Evolutionary conservation across 64 coral and sea anemone species (phyloP).

Genomic region (Montipora efflorescens): DNA sequence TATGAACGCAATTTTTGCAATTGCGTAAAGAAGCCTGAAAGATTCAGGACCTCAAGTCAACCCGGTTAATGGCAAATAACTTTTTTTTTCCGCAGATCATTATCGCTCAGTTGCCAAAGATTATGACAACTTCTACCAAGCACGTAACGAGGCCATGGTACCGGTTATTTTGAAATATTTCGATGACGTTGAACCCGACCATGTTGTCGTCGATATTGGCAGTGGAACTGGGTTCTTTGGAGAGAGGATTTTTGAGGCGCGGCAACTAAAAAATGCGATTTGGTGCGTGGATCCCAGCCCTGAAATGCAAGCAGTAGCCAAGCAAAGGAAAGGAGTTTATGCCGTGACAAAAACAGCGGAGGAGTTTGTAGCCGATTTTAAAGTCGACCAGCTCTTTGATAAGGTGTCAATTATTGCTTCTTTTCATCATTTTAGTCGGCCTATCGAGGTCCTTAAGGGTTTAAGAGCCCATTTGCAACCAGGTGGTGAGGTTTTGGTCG

Average conservation of each 20-base stretch:
- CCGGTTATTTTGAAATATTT: not conserved
- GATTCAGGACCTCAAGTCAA: too few relatives aligned
- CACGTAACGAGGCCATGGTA: not conserved
- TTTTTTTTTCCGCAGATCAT: constrained; percentile 6
- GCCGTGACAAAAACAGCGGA: not conserved
- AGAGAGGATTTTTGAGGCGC: not conserved
- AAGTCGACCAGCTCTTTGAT: not conserved
- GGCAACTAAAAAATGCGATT: not conserved
- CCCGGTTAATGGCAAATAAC: too few relatives aligned
- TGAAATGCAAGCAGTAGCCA: constrained; percentile 20
- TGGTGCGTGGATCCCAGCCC: constrained; percentile 39
- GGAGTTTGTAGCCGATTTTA: not conserved
- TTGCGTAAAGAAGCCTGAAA: too few relatives aligned
- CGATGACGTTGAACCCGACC: not conserved
- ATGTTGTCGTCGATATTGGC: constrained; percentile 22
- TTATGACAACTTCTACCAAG: constrained; percentile 13
- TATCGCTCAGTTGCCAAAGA: not conserved
- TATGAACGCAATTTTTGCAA: too few relatives aligned
- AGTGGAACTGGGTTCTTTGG: constrained; percentile 23
- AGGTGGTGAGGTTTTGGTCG: not conserved
- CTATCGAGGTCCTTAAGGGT: not conserved
- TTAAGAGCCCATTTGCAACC: not conserved
- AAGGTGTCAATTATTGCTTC: not conserved
- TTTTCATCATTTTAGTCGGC: constrained; percentile 8
- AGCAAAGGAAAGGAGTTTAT: constrained; percentile 7